phyloP scores from a whole-genome alignment of 2,797 vertebrate genomes.

The Schizopygopsis pylzovi region DNA sequence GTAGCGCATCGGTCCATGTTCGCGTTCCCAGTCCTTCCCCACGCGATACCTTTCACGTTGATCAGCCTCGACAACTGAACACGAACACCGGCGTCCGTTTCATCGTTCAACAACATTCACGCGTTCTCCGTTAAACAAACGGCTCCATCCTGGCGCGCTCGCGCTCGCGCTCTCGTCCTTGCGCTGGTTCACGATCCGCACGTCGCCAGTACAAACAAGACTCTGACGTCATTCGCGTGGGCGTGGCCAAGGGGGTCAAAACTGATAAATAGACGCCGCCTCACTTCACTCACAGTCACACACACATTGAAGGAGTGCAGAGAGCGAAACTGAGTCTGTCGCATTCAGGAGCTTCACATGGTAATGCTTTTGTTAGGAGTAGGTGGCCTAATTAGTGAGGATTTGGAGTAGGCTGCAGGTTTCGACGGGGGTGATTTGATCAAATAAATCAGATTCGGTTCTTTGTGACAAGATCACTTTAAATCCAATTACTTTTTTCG shows the following conservation, averaged over 20 bases:
- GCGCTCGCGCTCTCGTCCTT: conserved; percentile 68
- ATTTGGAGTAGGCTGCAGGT: not conserved
- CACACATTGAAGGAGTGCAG: not conserved
- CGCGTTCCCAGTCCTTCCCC: conserved; percentile 65
- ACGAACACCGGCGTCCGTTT: not conserved
- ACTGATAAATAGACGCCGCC: not conserved
- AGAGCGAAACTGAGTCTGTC: not conserved
- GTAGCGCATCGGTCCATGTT: conserved; percentile 36
- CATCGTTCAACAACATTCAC: not conserved
- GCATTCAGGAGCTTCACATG: not conserved
- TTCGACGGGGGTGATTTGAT: not conserved
- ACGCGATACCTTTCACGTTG: conserved; percentile 67
- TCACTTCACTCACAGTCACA: not conserved
- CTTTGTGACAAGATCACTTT: not conserved
- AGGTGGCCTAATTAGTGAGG: not conserved
- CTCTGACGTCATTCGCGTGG: conserved; percentile 37
- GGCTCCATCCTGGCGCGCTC: conserved; percentile 63
- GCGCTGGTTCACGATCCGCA: conserved; percentile 23
- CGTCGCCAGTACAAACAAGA: conserved; percentile 46
- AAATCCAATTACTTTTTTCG: not conserved
- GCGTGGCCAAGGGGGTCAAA: not conserved
- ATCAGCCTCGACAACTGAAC: conserved; percentile 61
- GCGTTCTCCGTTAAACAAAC: conserved; percentile 3
- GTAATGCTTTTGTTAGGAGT: not conserved
- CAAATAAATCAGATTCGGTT: not conserved